These are phyloP conservation scores for Percopsis transmontana DNA, from an alignment of 2,113 vertebrate species.

Conservation along the genomic window DNA sequence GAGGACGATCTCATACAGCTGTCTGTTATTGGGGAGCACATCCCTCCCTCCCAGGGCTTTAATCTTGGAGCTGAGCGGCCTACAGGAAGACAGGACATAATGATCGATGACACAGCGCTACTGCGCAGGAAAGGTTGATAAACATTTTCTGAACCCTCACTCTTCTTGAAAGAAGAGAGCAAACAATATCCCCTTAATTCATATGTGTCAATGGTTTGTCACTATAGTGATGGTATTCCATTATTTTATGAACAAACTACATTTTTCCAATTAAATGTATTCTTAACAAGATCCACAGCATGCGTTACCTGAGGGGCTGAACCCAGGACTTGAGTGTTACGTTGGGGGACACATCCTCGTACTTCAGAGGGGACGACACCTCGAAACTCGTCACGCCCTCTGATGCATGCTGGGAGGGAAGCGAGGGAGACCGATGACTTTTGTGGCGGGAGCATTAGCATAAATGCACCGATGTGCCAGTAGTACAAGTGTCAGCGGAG, in stretches of 20 bases:
- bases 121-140: too few relatives aligned
- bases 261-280: too few relatives aligned
- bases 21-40: constrained; percentile 93
- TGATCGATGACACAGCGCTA: background rate
- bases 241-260: too few relatives aligned
- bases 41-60: constrained; percentile 92
- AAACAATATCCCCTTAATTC: background rate
- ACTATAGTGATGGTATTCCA: too few relatives aligned
- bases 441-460: background rate
- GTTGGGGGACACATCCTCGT: constrained; percentile 92
- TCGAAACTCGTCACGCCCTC: constrained; percentile 94
- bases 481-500: background rate
- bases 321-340: constrained; percentile 98
- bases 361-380: constrained; percentile 87
- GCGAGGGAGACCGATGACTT: background rate
- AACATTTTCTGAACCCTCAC: too few relatives aligned
- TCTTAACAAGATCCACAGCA: background rate
- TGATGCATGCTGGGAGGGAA: constrained; percentile 84
- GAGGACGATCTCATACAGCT: constrained; percentile 93
- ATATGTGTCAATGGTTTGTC: background rate
- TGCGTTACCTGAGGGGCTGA: constrained; percentile 88
- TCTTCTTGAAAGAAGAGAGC: too few relatives aligned
- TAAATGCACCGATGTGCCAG: background rate
- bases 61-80: constrained; percentile 90
- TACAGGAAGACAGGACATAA: constrained; percentile 56